These are phyloP conservation scores for Merops nubicus DNA, from an alignment of 2,113 vertebrate genomes.

Conservation along the genomic window DNA sequence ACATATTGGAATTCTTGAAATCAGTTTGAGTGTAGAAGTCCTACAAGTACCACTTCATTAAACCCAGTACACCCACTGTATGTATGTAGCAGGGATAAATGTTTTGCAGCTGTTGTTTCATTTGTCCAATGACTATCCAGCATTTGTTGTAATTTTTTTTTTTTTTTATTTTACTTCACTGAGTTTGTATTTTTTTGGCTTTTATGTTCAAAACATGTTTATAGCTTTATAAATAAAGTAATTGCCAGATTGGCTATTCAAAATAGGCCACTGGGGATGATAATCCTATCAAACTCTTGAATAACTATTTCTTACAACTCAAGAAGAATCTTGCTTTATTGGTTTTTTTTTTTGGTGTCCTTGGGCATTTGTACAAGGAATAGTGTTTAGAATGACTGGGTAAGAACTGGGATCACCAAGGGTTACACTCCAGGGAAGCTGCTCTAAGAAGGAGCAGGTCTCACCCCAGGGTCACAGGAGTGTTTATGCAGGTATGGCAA, in stretches of 20 bases:
- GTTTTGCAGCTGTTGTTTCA: slow-evolving; percentile 32
- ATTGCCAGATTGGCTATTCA: slow-evolving; percentile 62
- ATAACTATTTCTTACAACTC: neutral
- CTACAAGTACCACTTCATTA: slow-evolving; percentile 45
- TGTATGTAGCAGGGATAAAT: slow-evolving; percentile 61
- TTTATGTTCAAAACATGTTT: slow-evolving; percentile 73
- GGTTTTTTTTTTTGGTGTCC: rapidly evolving
- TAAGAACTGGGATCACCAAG: rapidly evolving
- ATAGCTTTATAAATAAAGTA: slow-evolving; percentile 77
- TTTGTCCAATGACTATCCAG: slow-evolving; percentile 19
- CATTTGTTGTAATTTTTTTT: slow-evolving; percentile 40
- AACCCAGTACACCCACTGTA: slow-evolving; percentile 33
- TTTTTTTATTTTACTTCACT: slow-evolving; percentile 57
- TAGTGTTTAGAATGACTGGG: neutral
- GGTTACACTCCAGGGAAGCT: neutral
- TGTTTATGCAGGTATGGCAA: neutral
- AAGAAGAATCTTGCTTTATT: neutral
- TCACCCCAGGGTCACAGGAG: neutral
- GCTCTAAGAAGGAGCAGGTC: neutral
- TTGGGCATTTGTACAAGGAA: neutral
- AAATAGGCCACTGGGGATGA: slow-evolving; percentile 50
- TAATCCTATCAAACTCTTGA: neutral
- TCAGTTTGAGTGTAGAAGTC: slow-evolving; percentile 52
- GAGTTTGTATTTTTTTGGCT: slow-evolving; percentile 67
- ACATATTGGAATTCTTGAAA: neutral